Conservation (phyloP, 2,797 vertebrate species). For the Rhinella marina region DNA sequence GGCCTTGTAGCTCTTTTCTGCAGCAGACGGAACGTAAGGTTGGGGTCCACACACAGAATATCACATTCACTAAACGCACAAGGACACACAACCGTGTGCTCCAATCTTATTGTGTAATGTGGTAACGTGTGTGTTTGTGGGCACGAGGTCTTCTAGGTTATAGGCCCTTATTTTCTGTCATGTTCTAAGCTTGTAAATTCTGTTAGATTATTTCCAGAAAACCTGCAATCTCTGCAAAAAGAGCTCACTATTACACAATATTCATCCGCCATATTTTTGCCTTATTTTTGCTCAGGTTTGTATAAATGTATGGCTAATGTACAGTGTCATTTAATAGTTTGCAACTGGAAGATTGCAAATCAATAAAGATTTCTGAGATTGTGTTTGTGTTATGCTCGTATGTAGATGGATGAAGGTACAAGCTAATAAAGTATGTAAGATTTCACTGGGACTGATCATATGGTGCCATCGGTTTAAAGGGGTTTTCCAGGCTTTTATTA, state of each 20-base stretch:
- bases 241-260: background rate
- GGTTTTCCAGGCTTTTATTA: too few species aligned
- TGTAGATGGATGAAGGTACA: background rate
- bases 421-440: background rate
- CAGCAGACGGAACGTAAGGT: slow-evolving; percentile 23
- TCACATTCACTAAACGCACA: slow-evolving; percentile 56
- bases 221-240: background rate
- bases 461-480: too few species aligned
- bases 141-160: background rate
- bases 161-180: background rate
- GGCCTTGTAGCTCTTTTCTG: background rate
- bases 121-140: slow-evolving; percentile 37
- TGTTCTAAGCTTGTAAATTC: background rate
- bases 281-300: slow-evolving; percentile 52
- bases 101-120: slow-evolving; percentile 44
- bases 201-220: background rate
- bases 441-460: too few species aligned
- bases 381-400: background rate
- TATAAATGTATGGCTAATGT: slow-evolving; percentile 35
- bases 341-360: slow-evolving; percentile 31
- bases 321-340: slow-evolving; percentile 11
- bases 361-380: slow-evolving; percentile 38
- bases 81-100: slow-evolving; percentile 54
- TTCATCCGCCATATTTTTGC: slow-evolving; percentile 18
- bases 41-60: slow-evolving; percentile 11